A percentile compares a stretch with the other conserved stretches of the same genome.
phyloP scores from a whole-genome alignment of 2,113 vertebrate genomes.

The Pangasianodon gigas region DNA sequence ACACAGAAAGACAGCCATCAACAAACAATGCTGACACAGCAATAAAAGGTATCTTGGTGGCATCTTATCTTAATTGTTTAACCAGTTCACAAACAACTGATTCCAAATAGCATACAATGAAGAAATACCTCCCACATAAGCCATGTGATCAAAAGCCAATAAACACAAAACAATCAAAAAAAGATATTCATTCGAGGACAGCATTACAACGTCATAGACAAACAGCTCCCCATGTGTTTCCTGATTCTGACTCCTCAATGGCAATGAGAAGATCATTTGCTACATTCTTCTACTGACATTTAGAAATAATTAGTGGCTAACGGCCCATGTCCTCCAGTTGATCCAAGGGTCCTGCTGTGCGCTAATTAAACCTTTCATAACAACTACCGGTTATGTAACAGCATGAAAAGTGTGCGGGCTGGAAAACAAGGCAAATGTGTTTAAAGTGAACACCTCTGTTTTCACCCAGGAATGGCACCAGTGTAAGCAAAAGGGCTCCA shows the following conservation, averaged over 20 bases:
- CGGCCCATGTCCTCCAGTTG: background rate
- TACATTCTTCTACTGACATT: conserved; percentile 26
- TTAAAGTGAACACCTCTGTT: background rate
- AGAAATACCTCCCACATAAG: background rate
- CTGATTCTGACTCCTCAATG: background rate
- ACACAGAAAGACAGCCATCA: background rate
- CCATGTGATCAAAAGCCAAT: background rate
- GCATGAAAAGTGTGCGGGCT: background rate
- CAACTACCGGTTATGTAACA: background rate
- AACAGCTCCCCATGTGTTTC: background rate
- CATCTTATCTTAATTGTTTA: background rate
- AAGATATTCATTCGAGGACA: background rate
- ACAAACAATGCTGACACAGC: background rate
- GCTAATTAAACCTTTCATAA: conserved; percentile 25
- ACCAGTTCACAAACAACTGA: background rate
- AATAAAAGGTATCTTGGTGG: background rate
- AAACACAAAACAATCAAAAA: background rate
- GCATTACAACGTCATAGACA: background rate
- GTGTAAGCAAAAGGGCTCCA: background rate
- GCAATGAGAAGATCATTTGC: background rate
- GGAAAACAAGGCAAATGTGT: background rate
- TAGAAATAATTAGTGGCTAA: conserved; percentile 40
- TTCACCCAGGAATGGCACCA: background rate
- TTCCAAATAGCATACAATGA: background rate
- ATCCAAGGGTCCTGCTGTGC: background rate